phyloP scores from a whole-genome alignment of 2,797 vertebrate genomes.

The Mus spretus region DNA sequence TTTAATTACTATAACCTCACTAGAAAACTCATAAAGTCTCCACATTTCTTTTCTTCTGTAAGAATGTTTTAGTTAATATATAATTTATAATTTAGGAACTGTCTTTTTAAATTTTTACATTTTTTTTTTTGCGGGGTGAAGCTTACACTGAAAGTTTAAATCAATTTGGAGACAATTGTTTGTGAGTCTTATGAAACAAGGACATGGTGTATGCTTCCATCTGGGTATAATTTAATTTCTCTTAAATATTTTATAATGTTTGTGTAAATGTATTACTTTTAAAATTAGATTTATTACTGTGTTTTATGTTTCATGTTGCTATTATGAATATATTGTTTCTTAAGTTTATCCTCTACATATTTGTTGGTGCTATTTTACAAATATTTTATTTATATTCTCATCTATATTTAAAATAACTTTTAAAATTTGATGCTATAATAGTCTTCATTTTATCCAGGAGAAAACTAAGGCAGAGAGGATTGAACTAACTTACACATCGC shows the following conservation, averaged over 20 bases:
- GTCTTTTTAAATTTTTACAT: neutral
- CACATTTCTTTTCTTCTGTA: neutral
- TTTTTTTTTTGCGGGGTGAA: neutral
- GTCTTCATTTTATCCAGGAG: slow-evolving; percentile 18
- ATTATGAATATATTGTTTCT: neutral
- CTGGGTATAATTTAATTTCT: slow-evolving; percentile 36
- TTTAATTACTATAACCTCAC: neutral
- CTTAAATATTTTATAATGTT: neutral
- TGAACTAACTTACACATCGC: neutral
- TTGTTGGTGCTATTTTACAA: neutral
- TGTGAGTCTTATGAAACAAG: neutral
- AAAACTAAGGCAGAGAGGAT: neutral
- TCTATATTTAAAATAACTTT: neutral
- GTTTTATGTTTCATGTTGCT: slow-evolving; percentile 22
- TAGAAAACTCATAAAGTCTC: neutral
- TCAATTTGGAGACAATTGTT: slow-evolving; percentile 4
- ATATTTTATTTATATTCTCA: slow-evolving; percentile 13
- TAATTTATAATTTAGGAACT: neutral
- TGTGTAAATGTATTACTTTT: slow-evolving; percentile 5
- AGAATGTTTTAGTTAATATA: neutral
- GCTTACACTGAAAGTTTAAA: neutral
- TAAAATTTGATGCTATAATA: neutral
- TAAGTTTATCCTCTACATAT: slow-evolving; percentile 25
- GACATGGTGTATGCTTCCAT: neutral
- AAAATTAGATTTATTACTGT: slow-evolving; percentile 27